phyloP scores from a whole-genome alignment of 2,888 invertebrate genomes.

The Xylota sylvarum region DNA sequence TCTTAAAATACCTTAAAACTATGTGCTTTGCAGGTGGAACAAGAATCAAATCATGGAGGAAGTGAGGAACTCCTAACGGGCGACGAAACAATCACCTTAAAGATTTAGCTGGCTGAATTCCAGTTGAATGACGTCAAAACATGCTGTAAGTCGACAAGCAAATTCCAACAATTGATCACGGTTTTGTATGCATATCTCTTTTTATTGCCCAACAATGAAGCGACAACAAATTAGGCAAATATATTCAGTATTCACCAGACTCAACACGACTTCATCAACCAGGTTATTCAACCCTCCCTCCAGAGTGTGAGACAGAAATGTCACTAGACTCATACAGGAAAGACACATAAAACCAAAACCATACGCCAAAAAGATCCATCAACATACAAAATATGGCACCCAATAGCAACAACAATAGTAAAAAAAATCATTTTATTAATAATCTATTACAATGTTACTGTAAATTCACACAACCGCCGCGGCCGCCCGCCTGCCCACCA shows the following conservation, averaged over 20 bases:
- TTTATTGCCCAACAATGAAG: neutral
- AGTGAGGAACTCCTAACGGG: too few species aligned
- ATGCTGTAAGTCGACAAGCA: neutral
- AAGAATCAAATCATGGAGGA: too few species aligned
- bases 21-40: too few species aligned
- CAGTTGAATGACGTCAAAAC: neutral
- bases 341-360: slow-evolving; percentile 34
- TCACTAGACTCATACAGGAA: slow-evolving; percentile 17
- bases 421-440: slow-evolving; percentile 59
- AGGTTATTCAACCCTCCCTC: slow-evolving; percentile 52
- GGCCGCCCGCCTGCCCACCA: slow-evolving; percentile 17
- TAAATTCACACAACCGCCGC: slow-evolving; percentile 59
- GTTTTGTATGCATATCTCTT: neutral
- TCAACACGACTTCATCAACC: neutral
- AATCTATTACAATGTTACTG: slow-evolving; percentile 73
- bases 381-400: slow-evolving; percentile 30
- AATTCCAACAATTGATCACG: neutral
- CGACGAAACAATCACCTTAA: too few species aligned
- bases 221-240: slow-evolving; percentile 17
- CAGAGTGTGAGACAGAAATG: slow-evolving; percentile 6
- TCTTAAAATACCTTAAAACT: too few species aligned
- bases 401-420: slow-evolving; percentile 16
- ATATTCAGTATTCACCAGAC: slow-evolving; percentile 26
- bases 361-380: slow-evolving; percentile 61
- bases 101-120: too few species aligned